A percentile compares a stretch with the other conserved stretches of the same genome.
Conservation (phyloP, 2,113 vertebrate species). For the Crypturellus undulatus region DNA sequence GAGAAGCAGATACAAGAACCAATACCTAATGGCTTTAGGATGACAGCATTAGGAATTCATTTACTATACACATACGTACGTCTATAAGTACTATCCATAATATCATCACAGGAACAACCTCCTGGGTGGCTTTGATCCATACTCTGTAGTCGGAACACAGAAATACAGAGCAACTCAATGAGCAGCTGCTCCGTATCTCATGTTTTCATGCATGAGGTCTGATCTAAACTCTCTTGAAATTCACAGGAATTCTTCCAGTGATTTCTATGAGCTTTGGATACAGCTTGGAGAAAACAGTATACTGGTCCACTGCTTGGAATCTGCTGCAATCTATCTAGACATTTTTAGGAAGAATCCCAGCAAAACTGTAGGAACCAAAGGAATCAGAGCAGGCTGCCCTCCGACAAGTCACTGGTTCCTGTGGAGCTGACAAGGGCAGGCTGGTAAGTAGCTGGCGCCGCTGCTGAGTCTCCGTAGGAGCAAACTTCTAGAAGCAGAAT, state of each 20-base stretch:
- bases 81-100: not conserved
- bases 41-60: not conserved
- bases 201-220: not conserved
- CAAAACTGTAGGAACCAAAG: not conserved
- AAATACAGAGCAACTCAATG: not conserved
- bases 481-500: not conserved
- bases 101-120: not conserved
- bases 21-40: not conserved
- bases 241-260: not conserved
- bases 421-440: not conserved
- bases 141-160: not conserved
- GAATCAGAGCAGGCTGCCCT: not conserved
- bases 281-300: not conserved
- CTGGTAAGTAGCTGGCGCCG: not conserved
- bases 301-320: not conserved
- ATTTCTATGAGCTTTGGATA: not conserved
- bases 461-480: not conserved
- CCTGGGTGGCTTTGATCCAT: not conserved
- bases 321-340: not conserved
- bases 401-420: not conserved
- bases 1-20: not conserved
- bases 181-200: not conserved
- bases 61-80: rapidly evolving
- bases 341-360: not conserved
- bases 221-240: not conserved